Evolutionary conservation across 2,888 invertebrate species (phyloP).

Genomic region (Scaptomyza tumidula): DNA sequence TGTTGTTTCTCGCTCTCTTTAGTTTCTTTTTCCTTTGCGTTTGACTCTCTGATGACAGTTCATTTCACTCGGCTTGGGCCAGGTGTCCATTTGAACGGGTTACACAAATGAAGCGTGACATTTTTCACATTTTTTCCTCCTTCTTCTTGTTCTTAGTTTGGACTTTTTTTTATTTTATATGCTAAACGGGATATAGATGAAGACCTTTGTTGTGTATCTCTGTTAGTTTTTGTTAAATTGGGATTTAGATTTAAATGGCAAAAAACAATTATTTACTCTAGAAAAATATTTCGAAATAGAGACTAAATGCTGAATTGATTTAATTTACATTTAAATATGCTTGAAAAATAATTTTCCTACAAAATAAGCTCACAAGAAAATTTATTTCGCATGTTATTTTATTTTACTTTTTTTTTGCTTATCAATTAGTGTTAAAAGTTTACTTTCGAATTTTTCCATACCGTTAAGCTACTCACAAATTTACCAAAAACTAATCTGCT

Average conservation of each 20-base stretch:
- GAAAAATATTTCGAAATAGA: too few relatives aligned
- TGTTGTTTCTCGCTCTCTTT: constrained; percentile 8
- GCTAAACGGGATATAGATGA: constrained; percentile 2
- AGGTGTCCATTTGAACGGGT: constrained; percentile 74
- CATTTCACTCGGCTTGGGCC: constrained; percentile 52
- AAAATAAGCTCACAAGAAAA: too few relatives aligned
- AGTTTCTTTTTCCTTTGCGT: constrained; percentile 1
- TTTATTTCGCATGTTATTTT: too few relatives aligned
- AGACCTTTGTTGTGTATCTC: too few relatives aligned
- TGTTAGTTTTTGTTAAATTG: too few relatives aligned
- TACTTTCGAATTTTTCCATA: constrained; percentile 39
- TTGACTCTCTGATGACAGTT: constrained; percentile 44
- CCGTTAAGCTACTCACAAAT: constrained; percentile 19
- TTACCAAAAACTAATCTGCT: constrained; percentile 36
- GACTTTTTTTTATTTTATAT: constrained; percentile 33
- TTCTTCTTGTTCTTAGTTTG: too few relatives aligned
- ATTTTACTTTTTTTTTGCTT: too few relatives aligned
- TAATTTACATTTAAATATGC: too few relatives aligned
- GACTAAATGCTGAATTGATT: too few relatives aligned
- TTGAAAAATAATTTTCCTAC: too few relatives aligned
- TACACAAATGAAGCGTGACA: constrained; percentile 76
- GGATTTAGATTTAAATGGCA: too few relatives aligned
- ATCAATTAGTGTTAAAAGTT: constrained; percentile 14
- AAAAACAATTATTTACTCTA: too few relatives aligned
- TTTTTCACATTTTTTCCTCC: constrained; percentile 64